Base-by-base conservation (phyloP, 1,140 invertebrate genomes). In the Zophobas atratus region DNA sequence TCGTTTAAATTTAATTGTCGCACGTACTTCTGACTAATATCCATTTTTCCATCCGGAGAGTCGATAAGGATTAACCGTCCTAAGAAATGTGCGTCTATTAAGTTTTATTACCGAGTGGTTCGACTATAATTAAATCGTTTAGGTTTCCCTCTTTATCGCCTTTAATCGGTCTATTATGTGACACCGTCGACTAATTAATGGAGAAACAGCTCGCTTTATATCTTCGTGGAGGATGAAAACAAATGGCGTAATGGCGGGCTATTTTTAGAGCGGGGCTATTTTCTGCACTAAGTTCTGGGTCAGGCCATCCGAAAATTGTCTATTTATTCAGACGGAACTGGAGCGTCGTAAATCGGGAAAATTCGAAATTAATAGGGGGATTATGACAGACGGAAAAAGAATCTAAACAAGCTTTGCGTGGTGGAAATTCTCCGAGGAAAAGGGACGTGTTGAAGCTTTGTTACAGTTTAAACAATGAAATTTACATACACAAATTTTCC, bases 91-190 rank as follows among this genome's bases (percentile, higher is more conserved):
- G 20, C 20, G 20, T 20, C 35, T 51, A 51, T 51, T 20, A 20
- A 51, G 57, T 38, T 63, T 57, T 63, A 63, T 63, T 2, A 34
- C 20, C 38, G 6, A 67, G 38, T 67, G 60, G 38, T 67, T 67
- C 36, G 56, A 60, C 20, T 38, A 63, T 63, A 39, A 67, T 67
- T 67, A 36, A 67, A 67, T 67, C 60, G 60, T 20, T 51, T 51
- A 2, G 20, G n/a, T 6, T 67, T 60, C 56, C n/a, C 34, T 36
- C 38, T 56, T 67, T 67, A 67, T 67, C 60, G 38, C n/a, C 39
- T 43, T 67, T 67, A 63, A 67, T 67, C 38, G 38, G 60, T 67
- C 60, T 43, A 67, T 67, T 67, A 63, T 63, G 57, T 63, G 57
- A 41, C 33, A 36, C 39, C 60, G 39, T 67, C 1, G 43, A n/a